Evolutionary conservation across 1,140 invertebrate species (phyloP).

Genomic region (Oedothorax gibbosus): DNA sequence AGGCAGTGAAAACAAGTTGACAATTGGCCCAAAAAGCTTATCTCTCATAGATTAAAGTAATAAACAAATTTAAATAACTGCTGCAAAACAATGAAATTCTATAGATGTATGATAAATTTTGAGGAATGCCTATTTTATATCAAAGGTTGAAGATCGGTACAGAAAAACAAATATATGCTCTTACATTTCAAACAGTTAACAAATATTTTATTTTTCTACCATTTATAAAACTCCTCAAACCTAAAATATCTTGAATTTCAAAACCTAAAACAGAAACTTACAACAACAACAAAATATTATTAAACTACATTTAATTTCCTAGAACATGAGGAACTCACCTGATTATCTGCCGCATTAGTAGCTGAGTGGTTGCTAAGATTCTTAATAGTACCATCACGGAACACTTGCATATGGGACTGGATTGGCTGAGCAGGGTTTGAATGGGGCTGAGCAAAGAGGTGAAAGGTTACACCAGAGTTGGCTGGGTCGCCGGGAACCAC

Average conservation of each 20-base stretch:
- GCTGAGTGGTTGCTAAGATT: neutral
- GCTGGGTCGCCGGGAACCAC: conserved; percentile 24
- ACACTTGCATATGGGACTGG: neutral
- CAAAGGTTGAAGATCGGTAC: too few relatives aligned
- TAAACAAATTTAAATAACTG: too few relatives aligned
- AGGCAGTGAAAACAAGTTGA: too few relatives aligned
- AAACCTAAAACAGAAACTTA: neutral
- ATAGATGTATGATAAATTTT: too few relatives aligned
- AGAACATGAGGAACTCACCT: neutral
- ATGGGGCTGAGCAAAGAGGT: conserved; percentile 23
- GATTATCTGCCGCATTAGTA: neutral
- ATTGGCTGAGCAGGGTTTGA: neutral
- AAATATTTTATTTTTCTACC: too few relatives aligned
- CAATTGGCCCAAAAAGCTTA: too few relatives aligned
- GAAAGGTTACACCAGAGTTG: conserved; percentile 21
- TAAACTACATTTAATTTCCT: neutral
- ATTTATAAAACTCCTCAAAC: neutral
- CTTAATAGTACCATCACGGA: neutral
- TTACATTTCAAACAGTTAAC: too few relatives aligned
- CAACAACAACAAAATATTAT: too few relatives aligned
- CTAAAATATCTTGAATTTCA: neutral
- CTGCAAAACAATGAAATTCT: too few relatives aligned
- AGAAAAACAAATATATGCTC: too few relatives aligned
- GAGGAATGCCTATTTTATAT: too few relatives aligned
- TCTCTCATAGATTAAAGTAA: too few relatives aligned